Conservation (phyloP, 2,113 vertebrate species). For the Heterotilapia buettikoferi region DNA sequence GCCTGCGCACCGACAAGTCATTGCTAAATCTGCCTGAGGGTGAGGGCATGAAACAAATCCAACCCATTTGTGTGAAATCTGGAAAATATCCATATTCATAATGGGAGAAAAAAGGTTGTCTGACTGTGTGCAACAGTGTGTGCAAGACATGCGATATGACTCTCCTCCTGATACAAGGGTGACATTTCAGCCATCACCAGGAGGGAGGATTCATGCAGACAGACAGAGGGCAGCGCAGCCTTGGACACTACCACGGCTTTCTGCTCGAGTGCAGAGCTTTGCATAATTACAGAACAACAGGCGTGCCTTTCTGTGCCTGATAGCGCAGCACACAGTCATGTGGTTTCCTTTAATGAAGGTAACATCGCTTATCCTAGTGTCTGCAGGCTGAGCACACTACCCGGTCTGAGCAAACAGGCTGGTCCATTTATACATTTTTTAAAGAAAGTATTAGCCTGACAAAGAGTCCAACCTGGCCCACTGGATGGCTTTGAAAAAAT, state of each 20-base stretch:
- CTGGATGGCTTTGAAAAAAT: neutral
- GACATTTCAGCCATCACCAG: conserved; percentile 45
- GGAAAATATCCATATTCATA: conserved; percentile 42
- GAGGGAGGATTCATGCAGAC: neutral
- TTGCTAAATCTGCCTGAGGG: neutral
- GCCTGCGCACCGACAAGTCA: neutral
- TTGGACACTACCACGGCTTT: conserved; percentile 10
- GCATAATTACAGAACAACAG: conserved; percentile 36
- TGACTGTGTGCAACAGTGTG: neutral
- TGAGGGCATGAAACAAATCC: conserved; percentile 29
- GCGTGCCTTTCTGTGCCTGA: neutral
- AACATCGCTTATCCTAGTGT: neutral
- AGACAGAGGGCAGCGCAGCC: neutral
- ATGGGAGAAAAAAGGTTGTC: neutral
- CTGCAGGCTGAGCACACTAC: neutral
- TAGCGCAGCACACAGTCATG: neutral
- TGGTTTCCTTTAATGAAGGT: neutral
- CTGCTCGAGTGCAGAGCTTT: conserved; percentile 30
- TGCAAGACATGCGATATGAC: neutral
- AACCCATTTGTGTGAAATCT: conserved; percentile 15
- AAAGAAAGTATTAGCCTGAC: neutral
- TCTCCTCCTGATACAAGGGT: conserved; percentile 3
- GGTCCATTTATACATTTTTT: neutral
- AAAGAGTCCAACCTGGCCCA: neutral
- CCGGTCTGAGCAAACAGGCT: neutral